Percentiles rank a stretch among this genome's conserved stretches.
Conservation (phyloP, 1,140 invertebrate species). For the Caligus rogercresseyi region DNA sequence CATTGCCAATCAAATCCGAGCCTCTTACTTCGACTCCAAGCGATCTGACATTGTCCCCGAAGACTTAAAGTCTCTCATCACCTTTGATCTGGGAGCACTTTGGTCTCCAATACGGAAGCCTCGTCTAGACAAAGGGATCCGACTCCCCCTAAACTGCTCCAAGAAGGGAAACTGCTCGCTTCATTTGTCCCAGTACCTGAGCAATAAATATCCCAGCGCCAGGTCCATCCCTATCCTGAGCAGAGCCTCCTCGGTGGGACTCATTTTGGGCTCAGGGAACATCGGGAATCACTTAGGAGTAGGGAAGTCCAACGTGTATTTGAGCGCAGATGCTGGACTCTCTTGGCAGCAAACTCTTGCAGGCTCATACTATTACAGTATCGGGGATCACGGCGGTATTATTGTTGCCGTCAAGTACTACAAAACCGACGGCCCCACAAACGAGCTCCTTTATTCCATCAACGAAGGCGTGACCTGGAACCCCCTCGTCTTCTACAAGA, state of each 20-base stretch:
- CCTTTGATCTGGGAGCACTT: constrained; percentile 64
- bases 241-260: constrained; percentile 63
- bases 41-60: constrained; percentile 43
- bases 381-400: constrained; percentile 75
- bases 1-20: constrained; percentile 58
- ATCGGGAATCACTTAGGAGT: constrained; percentile 54
- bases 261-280: constrained; percentile 64
- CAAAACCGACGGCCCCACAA: constrained; percentile 45
- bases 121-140: constrained; percentile 41
- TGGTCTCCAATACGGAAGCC: constrained; percentile 56
- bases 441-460: constrained; percentile 58
- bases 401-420: constrained; percentile 63
- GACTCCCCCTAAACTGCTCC: constrained; percentile 40
- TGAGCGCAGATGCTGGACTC: constrained; percentile 63
- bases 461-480: constrained; percentile 69
- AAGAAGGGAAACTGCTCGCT: constrained; percentile 48
- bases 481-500: constrained; percentile 44
- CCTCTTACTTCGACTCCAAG: constrained; percentile 25
- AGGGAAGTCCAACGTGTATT: constrained; percentile 55
- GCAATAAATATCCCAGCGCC: constrained; percentile 55
- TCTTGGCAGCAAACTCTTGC: constrained; percentile 52
- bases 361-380: constrained; percentile 52
- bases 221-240: constrained; percentile 59
- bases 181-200: constrained; percentile 67
- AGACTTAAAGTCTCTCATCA: constrained; percentile 57